Base-by-base conservation (phyloP, 1,140 invertebrate species). In the Drosophila rhopaloa region DNA sequence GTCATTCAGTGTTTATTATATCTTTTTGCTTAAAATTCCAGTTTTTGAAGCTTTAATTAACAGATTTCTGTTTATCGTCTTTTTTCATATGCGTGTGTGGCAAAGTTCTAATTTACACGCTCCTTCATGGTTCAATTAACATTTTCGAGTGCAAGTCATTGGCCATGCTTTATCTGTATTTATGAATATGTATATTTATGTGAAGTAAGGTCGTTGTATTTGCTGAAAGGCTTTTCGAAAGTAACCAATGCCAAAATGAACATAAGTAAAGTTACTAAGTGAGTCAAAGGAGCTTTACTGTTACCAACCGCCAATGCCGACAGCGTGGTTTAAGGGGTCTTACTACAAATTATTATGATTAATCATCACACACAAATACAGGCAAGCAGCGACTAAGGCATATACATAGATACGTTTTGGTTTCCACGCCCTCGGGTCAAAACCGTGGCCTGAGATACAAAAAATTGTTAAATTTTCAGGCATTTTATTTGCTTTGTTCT, bases 81-180 rank as follows among this genome's bases (percentile, higher is more conserved):
- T 13, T 59, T 51, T 47, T 51, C n/a, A n/a, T 58, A 13, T 51
- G 16, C 53, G n/a, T 51, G 16, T 40, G 19, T 61, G 24, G 44
- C 46, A 47, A 59, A 48, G 59, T 74, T 77, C 75, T 65, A 82
- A 65, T 84, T 63, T 63, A 80, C 47, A 60, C 55, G 13, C 56
- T 60, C 66, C 44, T 57, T 50, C 57, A 41, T 24, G 67, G 55
- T 58, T 62, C 60, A 88, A 79, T 85, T 82, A 88, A 56, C 82
- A 79, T 88, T 79, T 79, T 58, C 51, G 65, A 71, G 79, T 88
- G 79, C 54, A 82, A 83, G 82, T 76, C 65, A 74, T 51, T 65
- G 55, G 19, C 53, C 56, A 58, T 46, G 50, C 58, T 53, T 53
- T 58, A 58, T 58, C 50, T 59, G 19, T 53, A 43, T 51, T 44